Conservation (phyloP, 1,140 invertebrate genomes). For the Trichogramma pretiosum region DNA sequence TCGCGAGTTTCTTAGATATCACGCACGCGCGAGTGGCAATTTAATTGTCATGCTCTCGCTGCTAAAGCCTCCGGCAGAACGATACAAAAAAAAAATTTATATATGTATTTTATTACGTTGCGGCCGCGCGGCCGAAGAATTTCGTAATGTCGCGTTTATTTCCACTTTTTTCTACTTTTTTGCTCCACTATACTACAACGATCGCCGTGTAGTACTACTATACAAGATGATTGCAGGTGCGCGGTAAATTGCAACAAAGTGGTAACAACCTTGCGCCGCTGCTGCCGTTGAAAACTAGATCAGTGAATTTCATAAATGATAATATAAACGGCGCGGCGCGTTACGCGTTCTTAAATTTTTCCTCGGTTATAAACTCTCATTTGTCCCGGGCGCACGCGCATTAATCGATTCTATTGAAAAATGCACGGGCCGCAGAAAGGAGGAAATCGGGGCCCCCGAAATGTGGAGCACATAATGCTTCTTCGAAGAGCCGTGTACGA, state of each 20-base stretch:
- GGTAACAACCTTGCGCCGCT: background rate
- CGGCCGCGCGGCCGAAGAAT: background rate
- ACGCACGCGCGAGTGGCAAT: background rate
- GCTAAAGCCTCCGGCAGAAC: background rate
- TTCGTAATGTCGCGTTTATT: background rate
- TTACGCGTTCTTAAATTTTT: no score
- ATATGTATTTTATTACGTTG: no score
- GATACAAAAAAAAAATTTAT: slow-evolving; percentile 2
- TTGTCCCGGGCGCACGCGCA: no score
- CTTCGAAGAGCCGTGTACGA: no score
- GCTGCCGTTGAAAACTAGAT: slow-evolving; percentile 7
- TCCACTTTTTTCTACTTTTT: background rate
- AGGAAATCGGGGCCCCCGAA: no score
- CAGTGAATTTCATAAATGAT: slow-evolving; percentile 9
- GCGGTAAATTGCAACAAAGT: slow-evolving; percentile 5
- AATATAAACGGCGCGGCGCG: no score
- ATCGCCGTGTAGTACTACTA: no score
- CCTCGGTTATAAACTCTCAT: no score
- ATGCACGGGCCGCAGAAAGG: no score
- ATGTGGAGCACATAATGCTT: no score
- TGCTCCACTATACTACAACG: no score
- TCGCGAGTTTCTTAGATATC: slow-evolving; percentile 9
- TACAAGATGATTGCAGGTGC: background rate
- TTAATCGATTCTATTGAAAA: no score
- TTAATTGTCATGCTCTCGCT: slow-evolving; percentile 11